phyloP scores from a whole-genome alignment of 2,113 vertebrate species.

The Typhlomys cinereus region DNA sequence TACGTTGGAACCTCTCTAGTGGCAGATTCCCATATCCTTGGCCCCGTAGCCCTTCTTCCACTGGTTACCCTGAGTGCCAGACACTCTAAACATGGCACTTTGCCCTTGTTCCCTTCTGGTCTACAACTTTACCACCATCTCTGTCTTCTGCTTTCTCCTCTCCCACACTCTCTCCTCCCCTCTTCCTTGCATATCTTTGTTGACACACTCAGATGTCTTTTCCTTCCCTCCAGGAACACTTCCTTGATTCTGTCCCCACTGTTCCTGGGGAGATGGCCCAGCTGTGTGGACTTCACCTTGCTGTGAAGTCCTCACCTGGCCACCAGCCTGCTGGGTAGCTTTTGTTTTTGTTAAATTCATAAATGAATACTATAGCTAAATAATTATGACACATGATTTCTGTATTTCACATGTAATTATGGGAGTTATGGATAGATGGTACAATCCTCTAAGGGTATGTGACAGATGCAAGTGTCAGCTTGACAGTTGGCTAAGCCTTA shows the following conservation, averaged over 20 bases:
- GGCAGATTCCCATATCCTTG: neutral
- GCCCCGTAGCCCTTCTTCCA: neutral
- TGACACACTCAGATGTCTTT: neutral
- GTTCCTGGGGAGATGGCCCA: neutral
- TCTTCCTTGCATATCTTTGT: neutral
- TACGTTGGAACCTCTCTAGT: neutral
- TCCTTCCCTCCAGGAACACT: no score
- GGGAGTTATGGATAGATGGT: no score
- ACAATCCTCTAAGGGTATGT: no score
- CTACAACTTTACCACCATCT: no score
- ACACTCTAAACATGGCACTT: neutral
- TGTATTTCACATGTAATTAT: no score
- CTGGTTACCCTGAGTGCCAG: neutral
- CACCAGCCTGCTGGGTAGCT: no score
- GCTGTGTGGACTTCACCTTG: neutral
- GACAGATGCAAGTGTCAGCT: no score
- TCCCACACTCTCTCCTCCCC: neutral
- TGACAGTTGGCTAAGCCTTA: no score
- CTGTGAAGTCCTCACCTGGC: neutral
- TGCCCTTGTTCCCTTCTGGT: no score
- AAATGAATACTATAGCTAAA: no score
- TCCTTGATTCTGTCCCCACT: neutral
- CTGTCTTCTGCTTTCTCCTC: neutral
- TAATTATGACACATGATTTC: no score
- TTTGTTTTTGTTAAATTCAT: no score